A percentile compares a stretch with the other conserved stretches of the same genome.
Evolutionary conservation across 2,113 vertebrate genomes (phyloP).

Genomic region (Ammospiza nelsoni): DNA sequence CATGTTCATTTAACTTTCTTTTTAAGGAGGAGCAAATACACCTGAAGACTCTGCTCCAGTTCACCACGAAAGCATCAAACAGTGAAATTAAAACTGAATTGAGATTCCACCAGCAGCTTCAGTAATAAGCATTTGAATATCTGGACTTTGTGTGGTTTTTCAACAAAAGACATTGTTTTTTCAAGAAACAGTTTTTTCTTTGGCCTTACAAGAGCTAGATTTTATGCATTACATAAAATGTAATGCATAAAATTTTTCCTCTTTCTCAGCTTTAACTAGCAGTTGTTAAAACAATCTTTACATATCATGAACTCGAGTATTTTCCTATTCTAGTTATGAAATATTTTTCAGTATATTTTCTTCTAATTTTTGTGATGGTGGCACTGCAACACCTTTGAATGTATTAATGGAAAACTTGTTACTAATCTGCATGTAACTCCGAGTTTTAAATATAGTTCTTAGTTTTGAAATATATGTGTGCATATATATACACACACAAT

Average conservation of each 20-base stretch:
- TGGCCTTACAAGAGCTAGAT: background rate
- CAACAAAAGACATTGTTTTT: background rate
- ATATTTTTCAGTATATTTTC: background rate
- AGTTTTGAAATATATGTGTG: background rate
- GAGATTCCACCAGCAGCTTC: background rate
- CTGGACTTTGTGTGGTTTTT: background rate
- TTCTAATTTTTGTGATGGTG: background rate
- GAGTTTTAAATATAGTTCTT: background rate
- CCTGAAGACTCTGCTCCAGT: background rate
- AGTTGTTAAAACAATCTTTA: background rate
- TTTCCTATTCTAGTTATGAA: background rate
- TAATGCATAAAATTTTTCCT: background rate
- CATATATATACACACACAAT: background rate
- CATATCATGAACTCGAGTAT: background rate
- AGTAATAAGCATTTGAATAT: background rate
- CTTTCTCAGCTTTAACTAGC: background rate
- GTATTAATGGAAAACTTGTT: background rate
- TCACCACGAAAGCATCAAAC: background rate
- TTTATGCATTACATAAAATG: background rate
- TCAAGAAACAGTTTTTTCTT: background rate
- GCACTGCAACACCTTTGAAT: background rate
- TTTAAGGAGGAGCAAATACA: background rate
- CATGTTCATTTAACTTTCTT: background rate
- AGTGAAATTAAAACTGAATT: background rate
- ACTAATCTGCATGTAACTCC: background rate